A percentile compares a stretch with the other conserved stretches of the same genome.
Conservation (phyloP, 1,140 invertebrate genomes). For the Zaprionus inermis region DNA sequence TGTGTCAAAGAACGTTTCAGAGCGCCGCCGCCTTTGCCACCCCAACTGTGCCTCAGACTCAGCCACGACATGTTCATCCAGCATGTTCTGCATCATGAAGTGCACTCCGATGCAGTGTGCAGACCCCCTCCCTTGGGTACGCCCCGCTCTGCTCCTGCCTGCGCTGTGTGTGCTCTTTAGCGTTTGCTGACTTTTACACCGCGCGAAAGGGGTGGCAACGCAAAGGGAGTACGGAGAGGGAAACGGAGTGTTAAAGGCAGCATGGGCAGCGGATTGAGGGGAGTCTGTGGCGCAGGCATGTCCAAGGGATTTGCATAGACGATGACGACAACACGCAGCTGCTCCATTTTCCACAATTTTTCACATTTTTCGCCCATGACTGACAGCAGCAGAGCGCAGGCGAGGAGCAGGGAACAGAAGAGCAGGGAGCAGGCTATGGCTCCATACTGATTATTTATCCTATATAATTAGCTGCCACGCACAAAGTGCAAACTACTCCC, state of each 20-base stretch:
- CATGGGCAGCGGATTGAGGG: constrained; percentile 12
- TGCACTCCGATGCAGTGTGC: constrained; percentile 37
- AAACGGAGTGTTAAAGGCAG: no score
- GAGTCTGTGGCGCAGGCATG: constrained; percentile 31
- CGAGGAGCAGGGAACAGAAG: not conserved
- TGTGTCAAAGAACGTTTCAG: constrained; percentile 53
- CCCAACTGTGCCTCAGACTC: not conserved
- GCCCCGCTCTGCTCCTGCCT: not conserved
- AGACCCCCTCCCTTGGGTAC: not conserved
- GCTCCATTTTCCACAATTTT: constrained; percentile 59
- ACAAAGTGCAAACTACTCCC: constrained; percentile 21
- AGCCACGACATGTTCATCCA: constrained; percentile 22
- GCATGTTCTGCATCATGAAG: constrained; percentile 48
- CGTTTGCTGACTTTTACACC: constrained; percentile 76
- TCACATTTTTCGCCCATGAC: constrained; percentile 15
- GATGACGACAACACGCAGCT: constrained; percentile 48
- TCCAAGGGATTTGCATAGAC: constrained; percentile 28
- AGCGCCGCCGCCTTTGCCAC: constrained; percentile 12
- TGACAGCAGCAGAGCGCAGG: constrained; percentile 15
- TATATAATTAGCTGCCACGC: constrained; percentile 42
- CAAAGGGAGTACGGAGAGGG: constrained; percentile 5
- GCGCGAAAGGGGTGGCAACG: constrained; percentile 32
- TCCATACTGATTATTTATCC: constrained; percentile 53
- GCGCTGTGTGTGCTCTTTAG: constrained; percentile 66
- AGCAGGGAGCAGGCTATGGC: not conserved